phyloP scores from a whole-genome alignment of 2,113 vertebrate species.

The Zeus faber region DNA sequence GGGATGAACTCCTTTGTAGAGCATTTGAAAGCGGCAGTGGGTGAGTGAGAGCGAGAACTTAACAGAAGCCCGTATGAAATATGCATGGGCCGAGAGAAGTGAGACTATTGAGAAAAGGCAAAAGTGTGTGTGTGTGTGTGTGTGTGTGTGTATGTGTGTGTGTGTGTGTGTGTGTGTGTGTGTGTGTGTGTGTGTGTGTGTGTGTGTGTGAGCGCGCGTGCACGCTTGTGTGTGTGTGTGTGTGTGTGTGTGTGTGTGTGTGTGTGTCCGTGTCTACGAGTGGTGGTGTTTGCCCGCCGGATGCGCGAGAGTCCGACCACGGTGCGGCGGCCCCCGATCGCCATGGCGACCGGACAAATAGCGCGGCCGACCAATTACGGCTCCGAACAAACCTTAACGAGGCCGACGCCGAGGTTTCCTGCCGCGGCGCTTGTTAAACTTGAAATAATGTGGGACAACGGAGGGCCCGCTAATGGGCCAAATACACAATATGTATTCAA shows the following conservation, averaged over 20 bases:
- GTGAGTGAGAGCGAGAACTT: background rate
- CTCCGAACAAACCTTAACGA: conserved; percentile 36
- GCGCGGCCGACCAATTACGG: conserved; percentile 33
- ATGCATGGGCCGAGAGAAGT: background rate
- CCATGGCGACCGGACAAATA: conserved; percentile 31
- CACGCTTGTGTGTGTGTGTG: background rate
- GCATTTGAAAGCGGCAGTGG: background rate
- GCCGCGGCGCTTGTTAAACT: conserved; percentile 41
- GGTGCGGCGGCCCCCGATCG: conserved; percentile 8
- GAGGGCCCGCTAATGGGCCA: conserved; percentile 39
- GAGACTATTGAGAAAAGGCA: background rate
- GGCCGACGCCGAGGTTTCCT: conserved; percentile 14
- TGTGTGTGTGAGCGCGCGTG: background rate
- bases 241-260: background rate
- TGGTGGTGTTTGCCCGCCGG: no score
- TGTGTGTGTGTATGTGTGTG: background rate
- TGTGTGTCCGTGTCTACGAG: conserved; percentile 2
- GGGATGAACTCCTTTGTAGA: background rate
- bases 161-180: background rate
- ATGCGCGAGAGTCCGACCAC: no score
- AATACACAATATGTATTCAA: conserved; percentile 42
- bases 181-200: conserved; percentile 2
- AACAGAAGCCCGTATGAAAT: background rate
- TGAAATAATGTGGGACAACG: conserved; percentile 33
- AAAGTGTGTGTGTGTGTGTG: conserved; percentile 5